A percentile compares a stretch with the other conserved stretches of the same genome.
phyloP scores from a whole-genome alignment of 1,140 invertebrate species.

The Plutomurus gul region DNA sequence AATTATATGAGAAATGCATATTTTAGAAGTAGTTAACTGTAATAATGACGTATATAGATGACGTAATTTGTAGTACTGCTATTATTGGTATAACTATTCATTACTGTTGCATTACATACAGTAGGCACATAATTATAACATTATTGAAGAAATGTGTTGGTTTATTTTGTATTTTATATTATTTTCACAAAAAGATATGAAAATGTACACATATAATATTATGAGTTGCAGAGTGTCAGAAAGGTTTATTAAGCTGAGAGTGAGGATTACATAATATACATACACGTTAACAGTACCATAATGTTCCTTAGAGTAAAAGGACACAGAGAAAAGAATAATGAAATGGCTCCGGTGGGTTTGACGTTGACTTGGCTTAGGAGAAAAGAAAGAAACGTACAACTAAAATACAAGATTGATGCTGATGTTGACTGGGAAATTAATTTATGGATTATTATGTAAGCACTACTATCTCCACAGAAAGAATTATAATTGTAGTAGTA shows the following conservation, averaged over 20 bases:
- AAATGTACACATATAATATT: slow-evolving; percentile 8
- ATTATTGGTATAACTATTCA: slow-evolving; percentile 12
- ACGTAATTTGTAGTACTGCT: slow-evolving; percentile 1
- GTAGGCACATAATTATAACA: neutral
- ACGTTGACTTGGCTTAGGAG: neutral
- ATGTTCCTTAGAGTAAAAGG: neutral
- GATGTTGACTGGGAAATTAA: slow-evolving; percentile 20
- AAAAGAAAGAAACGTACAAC: slow-evolving; percentile 15
- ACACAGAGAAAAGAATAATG: slow-evolving; percentile 2
- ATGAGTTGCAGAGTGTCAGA: slow-evolving; percentile 15
- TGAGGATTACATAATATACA: neutral
- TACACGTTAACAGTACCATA: too few relatives aligned
- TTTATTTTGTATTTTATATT: slow-evolving; percentile 33
- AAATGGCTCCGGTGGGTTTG: slow-evolving; percentile 18
- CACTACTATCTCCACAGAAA: too few relatives aligned
- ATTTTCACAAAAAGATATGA: slow-evolving; percentile 33
- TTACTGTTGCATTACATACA: slow-evolving; percentile 20
- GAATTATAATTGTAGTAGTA: slow-evolving; percentile 7
- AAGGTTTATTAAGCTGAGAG: neutral
- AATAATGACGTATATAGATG: slow-evolving; percentile 13
- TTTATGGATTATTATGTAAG: slow-evolving; percentile 5
- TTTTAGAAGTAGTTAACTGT: slow-evolving; percentile 18
- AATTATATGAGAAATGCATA: slow-evolving; percentile 28
- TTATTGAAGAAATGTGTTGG: slow-evolving; percentile 29
- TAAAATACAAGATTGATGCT: slow-evolving; percentile 28